These are phyloP conservation scores for Pangasius larnaudii DNA, from an alignment of 2,797 vertebrate genomes.

Conservation along the genomic window DNA sequence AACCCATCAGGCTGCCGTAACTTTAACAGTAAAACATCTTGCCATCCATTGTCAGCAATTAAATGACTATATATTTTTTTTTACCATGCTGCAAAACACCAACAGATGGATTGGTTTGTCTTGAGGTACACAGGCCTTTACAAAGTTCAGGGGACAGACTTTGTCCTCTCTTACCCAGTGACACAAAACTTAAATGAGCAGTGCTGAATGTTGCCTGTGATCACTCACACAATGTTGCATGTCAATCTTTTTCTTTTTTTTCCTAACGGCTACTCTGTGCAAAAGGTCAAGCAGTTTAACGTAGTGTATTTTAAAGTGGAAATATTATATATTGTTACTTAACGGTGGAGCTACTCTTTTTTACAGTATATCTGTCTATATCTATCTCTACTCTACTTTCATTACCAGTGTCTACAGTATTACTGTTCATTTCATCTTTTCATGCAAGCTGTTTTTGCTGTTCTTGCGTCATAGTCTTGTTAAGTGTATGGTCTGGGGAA, in stretches of 20 bases:
- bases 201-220: not conserved
- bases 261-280: not conserved
- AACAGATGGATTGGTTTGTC: not conserved
- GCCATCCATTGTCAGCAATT: not conserved
- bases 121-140: not conserved
- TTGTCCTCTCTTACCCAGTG: not conserved
- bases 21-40: not conserved
- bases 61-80: not conserved
- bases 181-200: not conserved
- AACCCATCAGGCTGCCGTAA: not conserved
- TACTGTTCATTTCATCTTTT: not conserved
- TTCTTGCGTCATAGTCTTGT: not conserved
- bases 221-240: no score
- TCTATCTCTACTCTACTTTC: not conserved
- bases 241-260: not conserved
- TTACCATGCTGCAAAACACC: not conserved
- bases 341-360: not conserved
- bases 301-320: not conserved
- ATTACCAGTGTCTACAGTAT: conserved; percentile 1
- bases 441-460: not conserved
- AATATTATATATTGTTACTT: not conserved
- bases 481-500: not conserved
- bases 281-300: not conserved
- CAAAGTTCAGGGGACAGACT: not conserved
- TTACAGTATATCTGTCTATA: not conserved